Conservation (phyloP, 2,113 vertebrate species). For the Rhineura floridana region DNA sequence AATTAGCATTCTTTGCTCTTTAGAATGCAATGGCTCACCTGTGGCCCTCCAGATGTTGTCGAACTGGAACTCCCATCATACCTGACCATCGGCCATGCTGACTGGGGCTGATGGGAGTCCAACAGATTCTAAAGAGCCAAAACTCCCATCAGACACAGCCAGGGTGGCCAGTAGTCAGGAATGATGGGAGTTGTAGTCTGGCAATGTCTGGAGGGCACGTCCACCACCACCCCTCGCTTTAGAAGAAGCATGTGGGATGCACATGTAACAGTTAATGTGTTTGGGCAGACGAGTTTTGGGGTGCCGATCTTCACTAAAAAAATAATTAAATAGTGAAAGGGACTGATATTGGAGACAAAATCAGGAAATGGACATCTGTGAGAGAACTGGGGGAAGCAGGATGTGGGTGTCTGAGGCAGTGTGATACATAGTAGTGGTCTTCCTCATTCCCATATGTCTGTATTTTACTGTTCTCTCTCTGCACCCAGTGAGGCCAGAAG, state of each 20-base stretch:
- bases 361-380: background rate
- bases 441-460: background rate
- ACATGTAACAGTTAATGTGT: background rate
- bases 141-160: no score
- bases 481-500: conserved; percentile 64
- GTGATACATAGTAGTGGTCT: background rate
- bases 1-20: background rate
- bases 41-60: no score
- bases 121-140: no score
- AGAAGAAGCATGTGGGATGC: background rate
- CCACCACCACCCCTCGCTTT: no score
- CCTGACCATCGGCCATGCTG: no score
- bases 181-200: no score
- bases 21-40: no score
- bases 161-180: no score
- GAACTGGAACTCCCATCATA: no score
- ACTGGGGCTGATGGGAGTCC: no score
- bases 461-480: background rate
- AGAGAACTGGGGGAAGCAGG: background rate
- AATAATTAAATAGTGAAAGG: background rate
- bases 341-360: background rate
- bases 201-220: no score
- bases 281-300: background rate
- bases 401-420: background rate
- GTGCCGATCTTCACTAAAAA: background rate